Percentiles rank a stretch among this genome's conserved stretches.
phyloP scores from a whole-genome alignment of 2,888 invertebrate species.

The Harpagoxenus sublaevis region DNA sequence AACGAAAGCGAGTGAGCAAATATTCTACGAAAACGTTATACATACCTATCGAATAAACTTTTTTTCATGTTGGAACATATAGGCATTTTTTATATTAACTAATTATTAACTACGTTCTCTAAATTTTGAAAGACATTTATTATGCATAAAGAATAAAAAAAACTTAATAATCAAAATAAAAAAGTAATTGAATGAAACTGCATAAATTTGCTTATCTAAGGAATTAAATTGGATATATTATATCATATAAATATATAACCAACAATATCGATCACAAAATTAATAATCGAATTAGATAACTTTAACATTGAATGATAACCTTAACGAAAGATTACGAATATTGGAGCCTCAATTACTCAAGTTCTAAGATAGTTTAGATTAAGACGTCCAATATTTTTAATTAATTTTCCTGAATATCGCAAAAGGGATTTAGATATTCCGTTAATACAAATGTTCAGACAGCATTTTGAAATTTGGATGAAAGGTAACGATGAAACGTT shows the following conservation, averaged over 20 bases:
- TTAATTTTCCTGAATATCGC: constrained; percentile 15
- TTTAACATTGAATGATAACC: constrained; percentile 10
- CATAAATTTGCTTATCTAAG: constrained; percentile 32
- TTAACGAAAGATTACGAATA: constrained; percentile 25
- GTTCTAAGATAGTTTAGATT: neutral
- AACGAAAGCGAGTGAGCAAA: constrained; percentile 29
- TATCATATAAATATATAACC: neutral
- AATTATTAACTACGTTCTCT: neutral
- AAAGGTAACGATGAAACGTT: neutral
- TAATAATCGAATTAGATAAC: constrained; percentile 17
- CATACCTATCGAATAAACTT: neutral
- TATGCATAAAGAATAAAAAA: neutral
- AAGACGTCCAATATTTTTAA: neutral
- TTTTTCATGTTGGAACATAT: neutral
- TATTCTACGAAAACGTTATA: neutral
- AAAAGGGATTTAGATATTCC: constrained; percentile 40
- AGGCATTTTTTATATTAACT: constrained; percentile 1
- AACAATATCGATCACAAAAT: constrained; percentile 13
- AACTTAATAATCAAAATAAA: neutral
- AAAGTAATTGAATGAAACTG: neutral
- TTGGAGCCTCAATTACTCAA: neutral
- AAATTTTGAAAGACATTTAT: constrained; percentile 36
- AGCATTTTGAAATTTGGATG: neutral
- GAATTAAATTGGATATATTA: neutral
- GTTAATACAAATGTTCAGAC: constrained; percentile 1